Conservation (phyloP, 2,797 vertebrate genomes). For the Echeneis naucrates region DNA sequence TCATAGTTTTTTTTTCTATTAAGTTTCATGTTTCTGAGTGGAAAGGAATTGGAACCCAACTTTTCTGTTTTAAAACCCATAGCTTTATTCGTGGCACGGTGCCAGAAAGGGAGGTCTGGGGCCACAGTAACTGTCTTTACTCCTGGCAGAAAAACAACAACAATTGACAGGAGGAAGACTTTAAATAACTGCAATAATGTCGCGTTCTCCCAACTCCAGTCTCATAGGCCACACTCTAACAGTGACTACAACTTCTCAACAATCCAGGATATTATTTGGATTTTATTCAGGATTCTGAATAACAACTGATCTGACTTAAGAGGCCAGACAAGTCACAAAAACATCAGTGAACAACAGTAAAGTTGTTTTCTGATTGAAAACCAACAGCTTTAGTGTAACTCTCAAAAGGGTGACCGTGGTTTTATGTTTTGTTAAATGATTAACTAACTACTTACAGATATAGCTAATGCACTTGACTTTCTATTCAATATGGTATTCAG, state of each 20-base stretch:
- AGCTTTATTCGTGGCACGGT: neutral
- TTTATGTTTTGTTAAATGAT: constrained; percentile 38
- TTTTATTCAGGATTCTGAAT: constrained; percentile 42
- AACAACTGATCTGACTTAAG: constrained; percentile 36
- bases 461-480: neutral
- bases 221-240: constrained; percentile 34
- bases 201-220: neutral
- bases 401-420: constrained; percentile 25
- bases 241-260: constrained; percentile 36
- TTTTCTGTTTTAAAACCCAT: neutral
- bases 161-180: constrained; percentile 15
- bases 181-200: constrained; percentile 20
- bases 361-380: constrained; percentile 55
- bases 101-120: constrained; percentile 13
- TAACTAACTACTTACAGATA: constrained; percentile 18
- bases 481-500: neutral
- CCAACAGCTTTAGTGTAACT: constrained; percentile 21
- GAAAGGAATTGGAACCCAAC: neutral
- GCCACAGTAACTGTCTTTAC: constrained; percentile 19
- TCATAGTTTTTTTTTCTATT: neutral
- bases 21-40: neutral
- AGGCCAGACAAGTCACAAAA: constrained; percentile 14
- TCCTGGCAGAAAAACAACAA: constrained; percentile 18
- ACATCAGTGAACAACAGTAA: constrained; percentile 17
- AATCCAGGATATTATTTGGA: constrained; percentile 35